These are phyloP conservation scores for Lysandra bellargus DNA, from an alignment of 2,888 invertebrate genomes.

Conservation along the genomic window DNA sequence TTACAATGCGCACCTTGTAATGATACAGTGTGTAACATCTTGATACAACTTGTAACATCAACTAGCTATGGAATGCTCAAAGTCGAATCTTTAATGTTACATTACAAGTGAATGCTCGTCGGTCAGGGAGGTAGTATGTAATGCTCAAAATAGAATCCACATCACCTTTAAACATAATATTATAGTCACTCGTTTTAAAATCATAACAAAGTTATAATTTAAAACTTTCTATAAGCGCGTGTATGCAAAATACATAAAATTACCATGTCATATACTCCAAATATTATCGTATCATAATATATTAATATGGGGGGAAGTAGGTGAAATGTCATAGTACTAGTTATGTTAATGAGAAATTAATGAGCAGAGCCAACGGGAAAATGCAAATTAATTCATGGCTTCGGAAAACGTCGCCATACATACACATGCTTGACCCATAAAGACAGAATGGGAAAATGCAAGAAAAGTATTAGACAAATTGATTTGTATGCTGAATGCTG, in stretches of 20 bases:
- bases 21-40: too few species aligned
- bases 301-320: conserved; percentile 4
- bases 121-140: too few species aligned
- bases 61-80: too few species aligned
- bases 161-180: not conserved
- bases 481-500: too few species aligned
- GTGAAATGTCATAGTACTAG: conserved; percentile 23
- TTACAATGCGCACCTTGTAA: too few species aligned
- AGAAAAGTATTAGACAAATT: not conserved
- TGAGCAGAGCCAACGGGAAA: conserved; percentile 10
- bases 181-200: not conserved
- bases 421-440: conserved; percentile 16
- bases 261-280: not conserved
- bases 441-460: not conserved
- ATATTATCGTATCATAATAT: not conserved
- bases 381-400: conserved; percentile 25
- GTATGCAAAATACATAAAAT: not conserved
- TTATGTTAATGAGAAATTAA: conserved; percentile 29
- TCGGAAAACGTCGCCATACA: conserved; percentile 17
- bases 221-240: not conserved
- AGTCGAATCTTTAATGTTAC: too few species aligned
- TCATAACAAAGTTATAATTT: not conserved
- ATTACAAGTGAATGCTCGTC: too few species aligned
- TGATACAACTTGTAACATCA: too few species aligned
- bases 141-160: too few species aligned